Percentiles rank a stretch among this genome's conserved stretches.
These are phyloP conservation scores for Chaetorhynchus papuensis DNA, from an alignment of 2,113 vertebrate genomes.

Conservation along the genomic window DNA sequence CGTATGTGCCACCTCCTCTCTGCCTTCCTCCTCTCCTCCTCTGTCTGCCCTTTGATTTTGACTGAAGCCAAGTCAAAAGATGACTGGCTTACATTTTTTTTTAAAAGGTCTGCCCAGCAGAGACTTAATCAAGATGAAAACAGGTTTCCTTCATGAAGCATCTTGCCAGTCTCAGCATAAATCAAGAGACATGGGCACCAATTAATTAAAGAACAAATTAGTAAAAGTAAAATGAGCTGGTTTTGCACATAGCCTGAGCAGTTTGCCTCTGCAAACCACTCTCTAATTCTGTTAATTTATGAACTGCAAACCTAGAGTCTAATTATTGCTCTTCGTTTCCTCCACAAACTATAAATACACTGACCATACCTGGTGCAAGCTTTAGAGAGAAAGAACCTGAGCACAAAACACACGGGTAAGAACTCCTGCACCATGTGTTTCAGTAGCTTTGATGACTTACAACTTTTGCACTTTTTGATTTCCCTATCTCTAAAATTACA, in stretches of 20 bases:
- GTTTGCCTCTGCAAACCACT: neutral
- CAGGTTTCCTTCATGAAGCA: neutral
- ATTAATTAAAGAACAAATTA: slow-evolving; percentile 37
- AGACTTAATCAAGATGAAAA: neutral
- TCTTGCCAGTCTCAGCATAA: slow-evolving; percentile 17
- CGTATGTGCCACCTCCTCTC: neutral
- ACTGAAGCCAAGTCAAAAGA: neutral
- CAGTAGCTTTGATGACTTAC: neutral
- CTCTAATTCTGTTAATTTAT: neutral
- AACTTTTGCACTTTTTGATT: neutral
- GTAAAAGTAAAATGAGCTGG: neutral
- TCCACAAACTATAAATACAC: neutral
- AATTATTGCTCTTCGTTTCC: slow-evolving; percentile 20
- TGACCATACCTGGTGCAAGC: neutral
- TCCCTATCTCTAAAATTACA: neutral
- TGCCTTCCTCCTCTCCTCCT: neutral
- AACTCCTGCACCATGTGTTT: neutral
- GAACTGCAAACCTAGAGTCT: neutral
- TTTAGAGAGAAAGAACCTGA: neutral
- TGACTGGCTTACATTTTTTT: neutral
- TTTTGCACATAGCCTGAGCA: neutral
- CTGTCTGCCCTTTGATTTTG: neutral
- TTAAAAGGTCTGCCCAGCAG: neutral
- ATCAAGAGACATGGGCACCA: neutral
- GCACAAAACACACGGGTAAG: neutral